Evolutionary conservation across 2,888 invertebrate genomes (phyloP).

Genomic region (Dolichopus griseipennis): DNA sequence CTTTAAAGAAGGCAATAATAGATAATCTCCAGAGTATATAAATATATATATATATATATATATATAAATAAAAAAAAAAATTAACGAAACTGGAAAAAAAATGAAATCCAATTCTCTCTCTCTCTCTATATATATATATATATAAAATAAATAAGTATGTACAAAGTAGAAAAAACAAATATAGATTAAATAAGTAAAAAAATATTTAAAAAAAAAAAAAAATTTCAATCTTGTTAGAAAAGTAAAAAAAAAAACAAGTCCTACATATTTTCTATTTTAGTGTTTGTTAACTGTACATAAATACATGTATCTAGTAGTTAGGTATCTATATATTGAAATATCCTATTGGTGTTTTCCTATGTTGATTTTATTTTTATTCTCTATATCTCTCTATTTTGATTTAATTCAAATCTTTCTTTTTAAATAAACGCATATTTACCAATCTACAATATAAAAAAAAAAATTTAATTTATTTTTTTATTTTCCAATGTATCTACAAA

Average conservation of each 20-base stretch:
- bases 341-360: not conserved
- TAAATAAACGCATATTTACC: constrained; percentile 1
- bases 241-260: not conserved
- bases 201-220: not conserved
- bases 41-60: not conserved
- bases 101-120: not conserved
- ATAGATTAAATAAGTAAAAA: not conserved
- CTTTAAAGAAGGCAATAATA: constrained; percentile 1
- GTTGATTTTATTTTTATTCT: not conserved
- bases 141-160: not conserved
- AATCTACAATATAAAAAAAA: not conserved
- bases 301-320: no score
- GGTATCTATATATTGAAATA: no score
- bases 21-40: not conserved
- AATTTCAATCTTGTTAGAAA: not conserved
- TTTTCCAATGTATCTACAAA: not conserved
- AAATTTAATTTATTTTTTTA: no score
- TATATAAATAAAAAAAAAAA: not conserved
- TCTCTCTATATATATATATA: no score
- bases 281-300: no score
- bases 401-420: not conserved
- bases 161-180: not conserved
- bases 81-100: not conserved
- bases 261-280: no score
- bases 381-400: not conserved